Evolutionary conservation across 2,888 invertebrate species (phyloP).

Genomic region (Macaria notata): DNA sequence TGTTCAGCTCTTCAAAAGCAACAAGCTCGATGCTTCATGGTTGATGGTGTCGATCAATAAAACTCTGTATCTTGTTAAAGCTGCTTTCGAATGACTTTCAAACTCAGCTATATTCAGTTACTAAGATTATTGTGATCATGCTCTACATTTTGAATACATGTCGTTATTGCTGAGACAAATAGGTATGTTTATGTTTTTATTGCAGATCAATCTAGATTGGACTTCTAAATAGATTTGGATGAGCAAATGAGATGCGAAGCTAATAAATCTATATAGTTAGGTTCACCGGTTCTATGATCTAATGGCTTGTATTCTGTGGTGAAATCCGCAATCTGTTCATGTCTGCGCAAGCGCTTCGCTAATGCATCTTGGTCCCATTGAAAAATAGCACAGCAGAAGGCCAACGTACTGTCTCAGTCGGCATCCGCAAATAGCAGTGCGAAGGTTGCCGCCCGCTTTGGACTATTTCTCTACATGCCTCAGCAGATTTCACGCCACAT

Average conservation of each 20-base stretch:
- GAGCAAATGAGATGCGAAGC: too few relatives aligned
- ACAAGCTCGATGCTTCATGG: constrained; percentile 25
- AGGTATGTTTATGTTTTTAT: too few relatives aligned
- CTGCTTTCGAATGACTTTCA: too few relatives aligned
- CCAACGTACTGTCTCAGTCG: constrained; percentile 68
- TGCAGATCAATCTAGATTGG: too few relatives aligned
- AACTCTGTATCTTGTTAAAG: neutral
- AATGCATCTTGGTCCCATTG: constrained; percentile 59
- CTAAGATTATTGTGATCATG: too few relatives aligned
- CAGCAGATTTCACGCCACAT: constrained; percentile 45
- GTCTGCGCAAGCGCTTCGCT: constrained; percentile 34
- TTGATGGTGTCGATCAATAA: constrained; percentile 20
- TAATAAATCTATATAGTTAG: too few relatives aligned
- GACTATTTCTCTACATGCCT: constrained; percentile 57
- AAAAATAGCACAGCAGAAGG: constrained; percentile 71
- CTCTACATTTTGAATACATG: too few relatives aligned
- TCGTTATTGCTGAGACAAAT: too few relatives aligned
- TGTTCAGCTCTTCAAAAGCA: constrained; percentile 21
- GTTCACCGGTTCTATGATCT: too few relatives aligned
- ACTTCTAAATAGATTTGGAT: too few relatives aligned
- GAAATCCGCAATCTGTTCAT: constrained; percentile 33
- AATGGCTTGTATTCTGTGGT: constrained; percentile 22
- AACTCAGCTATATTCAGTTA: too few relatives aligned
- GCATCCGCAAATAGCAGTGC: constrained; percentile 70
- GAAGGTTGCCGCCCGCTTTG: constrained; percentile 72